phyloP scores from a whole-genome alignment of 2,797 vertebrate genomes.

The Potorous gilbertii region DNA sequence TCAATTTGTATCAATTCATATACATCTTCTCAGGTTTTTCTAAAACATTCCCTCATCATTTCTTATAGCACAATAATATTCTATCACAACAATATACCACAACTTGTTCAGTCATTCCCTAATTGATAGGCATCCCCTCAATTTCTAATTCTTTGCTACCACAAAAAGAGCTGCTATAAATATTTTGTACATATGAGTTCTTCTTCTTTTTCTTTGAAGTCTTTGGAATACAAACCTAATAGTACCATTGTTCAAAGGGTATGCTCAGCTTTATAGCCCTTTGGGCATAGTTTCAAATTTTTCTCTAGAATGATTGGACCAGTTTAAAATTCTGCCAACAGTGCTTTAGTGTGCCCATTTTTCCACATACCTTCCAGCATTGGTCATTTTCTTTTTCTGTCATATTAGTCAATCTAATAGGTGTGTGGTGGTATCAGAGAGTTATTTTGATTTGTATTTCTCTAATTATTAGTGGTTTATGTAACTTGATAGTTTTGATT shows the following conservation, averaged over 20 bases:
- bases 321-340: no score
- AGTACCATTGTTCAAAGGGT: not conserved
- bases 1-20: not conserved
- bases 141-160: not conserved
- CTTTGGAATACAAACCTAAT: not conserved
- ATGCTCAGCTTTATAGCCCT: not conserved
- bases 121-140: not conserved
- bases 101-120: not conserved
- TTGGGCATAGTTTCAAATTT: not conserved
- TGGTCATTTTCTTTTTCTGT: not conserved
- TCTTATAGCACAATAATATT: not conserved
- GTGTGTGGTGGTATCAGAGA: not conserved
- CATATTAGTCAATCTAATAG: not conserved
- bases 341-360: not conserved
- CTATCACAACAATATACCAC: not conserved
- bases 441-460: not conserved
- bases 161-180: not conserved
- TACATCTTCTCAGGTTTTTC: not conserved
- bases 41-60: not conserved
- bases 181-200: not conserved
- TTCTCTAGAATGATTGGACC: not conserved
- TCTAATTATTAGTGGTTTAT: not conserved
- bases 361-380: not conserved
- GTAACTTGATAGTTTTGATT: not conserved
- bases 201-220: not conserved